Base-by-base conservation (phyloP, 2,888 invertebrate genomes). In the Achlya flavicornis region DNA sequence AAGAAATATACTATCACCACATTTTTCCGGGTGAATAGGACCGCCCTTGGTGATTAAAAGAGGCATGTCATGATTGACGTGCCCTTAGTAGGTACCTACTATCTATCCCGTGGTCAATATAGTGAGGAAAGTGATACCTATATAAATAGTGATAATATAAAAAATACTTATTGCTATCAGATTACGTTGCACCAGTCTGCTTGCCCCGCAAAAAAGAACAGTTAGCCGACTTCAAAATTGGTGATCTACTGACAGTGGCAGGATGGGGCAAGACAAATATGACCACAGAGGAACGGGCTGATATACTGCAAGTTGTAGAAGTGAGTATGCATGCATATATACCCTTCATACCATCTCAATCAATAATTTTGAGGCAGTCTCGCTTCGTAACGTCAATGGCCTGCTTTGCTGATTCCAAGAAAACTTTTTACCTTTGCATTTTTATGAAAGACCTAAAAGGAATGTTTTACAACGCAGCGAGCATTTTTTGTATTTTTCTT, bases 121-220 rank as follows among this genome's bases (percentile, higher is more conserved):
- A n/a, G n/a, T n/a, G n/a, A n/a, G n/a, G n/a, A n/a, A n/a, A n/a
- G n/a, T n/a, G n/a, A n/a, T n/a, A n/a, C 5, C 33, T 3, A 33
- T 33, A 33, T 33, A 12, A 41, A 41, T 11, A 5, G 41, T 3
- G 41, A 46, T 46, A n/a, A 43, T 43, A 46, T 4, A 46, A 46
- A 14, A 46, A 46, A 1, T 32, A 19, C 46, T 61, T 32, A 19
- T 53, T 63, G 41, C 57, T 64, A 72, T 3, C 75, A 95, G 95
- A 90, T 66, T 95, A 94, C 80, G 95, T 95, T 2, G 76, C 81
- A 32, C 95, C 96, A 11, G 93, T 96, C 64, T 96, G 96, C 73
- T 79, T 96, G 61, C 94, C 95, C 11, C 86, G 82, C 11, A 76
- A 73, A 0, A 86, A 82, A 0, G 81, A 89, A 11, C 84, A 94